Base-by-base conservation (phyloP, 2,888 invertebrate species). In the Ellobium chinense region DNA sequence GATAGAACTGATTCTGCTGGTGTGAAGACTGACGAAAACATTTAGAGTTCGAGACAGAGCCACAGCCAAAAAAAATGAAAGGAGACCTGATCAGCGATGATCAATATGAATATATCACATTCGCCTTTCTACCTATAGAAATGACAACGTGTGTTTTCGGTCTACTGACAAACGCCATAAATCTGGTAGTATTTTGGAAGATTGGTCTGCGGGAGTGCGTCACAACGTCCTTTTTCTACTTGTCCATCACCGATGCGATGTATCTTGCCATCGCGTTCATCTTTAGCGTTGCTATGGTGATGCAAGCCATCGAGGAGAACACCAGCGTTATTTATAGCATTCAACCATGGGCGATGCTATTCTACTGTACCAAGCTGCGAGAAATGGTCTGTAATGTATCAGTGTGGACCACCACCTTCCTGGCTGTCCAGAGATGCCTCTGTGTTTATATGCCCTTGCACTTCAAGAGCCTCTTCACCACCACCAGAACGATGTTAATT, bases 331-430 rank as follows among this genome's bases (percentile, higher is more conserved):
- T 60, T 7, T 60, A 14, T n/a, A 24, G 21, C 27, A n/a, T 60
- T 5, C 60, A 60, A n/a, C 60, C 60, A 14, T 60, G 7, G 7
- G 60, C 60, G 7, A 14, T 60, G 7, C 5, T 14, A 7, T 14
- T 60, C n/a, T 60, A 24, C n/a, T 60, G 60, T 60, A 7, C 60
- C 27, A 60, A 7, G 14, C 9, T 60, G n/a, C 9, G n/a, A 27
- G 60, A 60, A 60, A n/a, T 60, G n/a, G 5, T 60, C n/a, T 60
- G n/a, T 60, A 60, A 7, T 60, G n/a, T n/a, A n/a, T 60, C 60
- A 7, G 60, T n/a, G 5, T 7, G 14, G 60, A 60, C 60, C 7
- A 60, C 60, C 5, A 60, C 60, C 27, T 21, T 60, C n/a, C 60
- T 60, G 27, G 60, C 60, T 5, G 14, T 60, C 5, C 60, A 60